phyloP scores from a whole-genome alignment of 2,797 vertebrate species.

The Nothura maculosa region DNA sequence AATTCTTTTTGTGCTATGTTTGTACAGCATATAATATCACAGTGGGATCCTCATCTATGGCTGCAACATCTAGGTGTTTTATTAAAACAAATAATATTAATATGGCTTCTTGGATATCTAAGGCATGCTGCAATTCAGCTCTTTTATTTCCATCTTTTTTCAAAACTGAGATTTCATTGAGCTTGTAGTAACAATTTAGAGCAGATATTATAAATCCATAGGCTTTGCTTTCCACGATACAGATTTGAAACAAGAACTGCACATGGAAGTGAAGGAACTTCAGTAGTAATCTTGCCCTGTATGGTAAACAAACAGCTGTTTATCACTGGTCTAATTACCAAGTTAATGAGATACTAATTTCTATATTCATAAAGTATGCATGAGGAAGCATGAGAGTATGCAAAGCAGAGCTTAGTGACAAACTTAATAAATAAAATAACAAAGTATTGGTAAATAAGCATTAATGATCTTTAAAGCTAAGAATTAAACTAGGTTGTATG shows the following conservation, averaged over 20 bases:
- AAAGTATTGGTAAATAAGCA: slow-evolving; percentile 85
- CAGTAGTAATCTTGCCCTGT: slow-evolving; percentile 80
- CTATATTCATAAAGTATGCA: slow-evolving; percentile 90
- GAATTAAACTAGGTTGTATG: slow-evolving; percentile 11
- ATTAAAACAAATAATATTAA: neutral
- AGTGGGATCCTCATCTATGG: neutral
- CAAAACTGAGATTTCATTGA: slow-evolving; percentile 49
- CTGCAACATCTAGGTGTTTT: neutral
- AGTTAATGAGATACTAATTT: slow-evolving; percentile 96
- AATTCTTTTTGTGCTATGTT: neutral
- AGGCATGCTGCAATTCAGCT: slow-evolving; percentile 12
- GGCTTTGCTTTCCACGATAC: slow-evolving; percentile 14
- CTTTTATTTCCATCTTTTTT: slow-evolving; percentile 1
- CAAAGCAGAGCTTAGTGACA: slow-evolving; percentile 87
- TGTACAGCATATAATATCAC: neutral
- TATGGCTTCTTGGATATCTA: slow-evolving; percentile 41
- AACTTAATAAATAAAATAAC: slow-evolving; percentile 90
- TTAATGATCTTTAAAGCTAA: slow-evolving; percentile 75
- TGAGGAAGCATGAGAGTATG: slow-evolving; percentile 85
- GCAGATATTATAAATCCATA: slow-evolving; percentile 31
- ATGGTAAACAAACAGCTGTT: slow-evolving; percentile 89
- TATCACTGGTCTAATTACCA: slow-evolving; percentile 94
- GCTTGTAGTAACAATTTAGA: slow-evolving; percentile 63
- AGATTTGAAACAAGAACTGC: slow-evolving; percentile 69
- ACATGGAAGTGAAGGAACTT: slow-evolving; percentile 80